phyloP scores from a whole-genome alignment of 2,888 invertebrate species.

The Melinaea menophilus region DNA sequence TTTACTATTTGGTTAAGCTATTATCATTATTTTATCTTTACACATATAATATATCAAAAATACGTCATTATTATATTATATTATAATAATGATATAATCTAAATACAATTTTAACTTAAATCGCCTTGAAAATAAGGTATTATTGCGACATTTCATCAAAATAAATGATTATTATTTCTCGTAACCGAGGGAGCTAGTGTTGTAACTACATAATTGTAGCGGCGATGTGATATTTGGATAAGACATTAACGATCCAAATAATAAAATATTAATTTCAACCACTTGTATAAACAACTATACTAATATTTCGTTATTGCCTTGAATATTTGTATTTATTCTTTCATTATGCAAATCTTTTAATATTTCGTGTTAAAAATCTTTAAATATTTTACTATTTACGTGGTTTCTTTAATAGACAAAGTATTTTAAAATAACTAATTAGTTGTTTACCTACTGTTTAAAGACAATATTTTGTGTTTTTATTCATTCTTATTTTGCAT shows the following conservation, averaged over 20 bases:
- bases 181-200: background rate
- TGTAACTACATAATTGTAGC: background rate
- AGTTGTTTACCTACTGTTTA: no score
- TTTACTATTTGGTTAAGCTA: constrained; percentile 66
- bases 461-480: no score
- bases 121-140: background rate
- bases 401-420: no score
- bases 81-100: no score
- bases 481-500: no score
- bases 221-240: background rate
- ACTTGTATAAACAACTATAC: background rate
- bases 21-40: constrained; percentile 55
- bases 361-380: background rate
- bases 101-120: no score
- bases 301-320: background rate
- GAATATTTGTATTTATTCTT: background rate
- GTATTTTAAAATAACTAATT: no score
- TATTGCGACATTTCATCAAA: constrained; percentile 2
- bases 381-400: no score
- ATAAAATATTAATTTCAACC: background rate
- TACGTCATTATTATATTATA: no score
- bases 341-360: background rate
- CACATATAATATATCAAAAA: background rate
- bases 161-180: background rate
- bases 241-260: background rate